These are phyloP conservation scores for Halcyon chelicuti DNA, from an alignment of 2,797 vertebrate genomes.

Conservation along the genomic window DNA sequence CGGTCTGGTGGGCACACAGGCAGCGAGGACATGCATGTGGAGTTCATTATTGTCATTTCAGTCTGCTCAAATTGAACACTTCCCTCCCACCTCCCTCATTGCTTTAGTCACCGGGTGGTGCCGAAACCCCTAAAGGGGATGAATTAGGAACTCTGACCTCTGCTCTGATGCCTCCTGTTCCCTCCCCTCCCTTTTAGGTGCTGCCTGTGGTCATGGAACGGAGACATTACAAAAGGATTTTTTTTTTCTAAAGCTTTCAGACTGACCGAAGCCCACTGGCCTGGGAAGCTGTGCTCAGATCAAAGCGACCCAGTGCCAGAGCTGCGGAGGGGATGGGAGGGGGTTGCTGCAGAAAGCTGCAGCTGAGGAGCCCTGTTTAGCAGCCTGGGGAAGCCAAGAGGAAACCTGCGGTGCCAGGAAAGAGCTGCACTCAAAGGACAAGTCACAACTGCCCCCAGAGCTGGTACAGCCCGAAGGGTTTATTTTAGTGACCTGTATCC, in stretches of 20 bases:
- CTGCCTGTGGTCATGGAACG: constrained; percentile 44
- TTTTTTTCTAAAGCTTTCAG: constrained; percentile 54
- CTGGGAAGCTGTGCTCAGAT: constrained; percentile 7
- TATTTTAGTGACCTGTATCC: background rate
- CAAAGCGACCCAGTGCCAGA: constrained; percentile 12
- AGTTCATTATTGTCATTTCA: constrained; percentile 1
- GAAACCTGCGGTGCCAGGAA: background rate
- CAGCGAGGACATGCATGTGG: background rate
- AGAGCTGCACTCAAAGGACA: background rate
- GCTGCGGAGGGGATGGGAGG: background rate
- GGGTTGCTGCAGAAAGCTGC: background rate
- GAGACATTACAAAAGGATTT: constrained; percentile 37
- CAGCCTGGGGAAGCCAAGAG: background rate
- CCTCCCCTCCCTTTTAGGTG: constrained; percentile 45
- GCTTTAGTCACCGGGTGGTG: constrained; percentile 35
- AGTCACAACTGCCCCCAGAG: background rate
- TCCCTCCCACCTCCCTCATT: constrained; percentile 15
- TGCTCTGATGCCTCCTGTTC: constrained; percentile 19
- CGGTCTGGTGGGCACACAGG: background rate
- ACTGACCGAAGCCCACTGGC: background rate
- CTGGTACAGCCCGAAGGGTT: background rate
- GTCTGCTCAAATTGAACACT: constrained; percentile 40
- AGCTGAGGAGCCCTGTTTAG: background rate
- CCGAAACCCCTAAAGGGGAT: background rate
- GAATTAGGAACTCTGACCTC: constrained; percentile 55